phyloP scores from a whole-genome alignment of 2,888 invertebrate genomes.

The Agriopis marginaria region DNA sequence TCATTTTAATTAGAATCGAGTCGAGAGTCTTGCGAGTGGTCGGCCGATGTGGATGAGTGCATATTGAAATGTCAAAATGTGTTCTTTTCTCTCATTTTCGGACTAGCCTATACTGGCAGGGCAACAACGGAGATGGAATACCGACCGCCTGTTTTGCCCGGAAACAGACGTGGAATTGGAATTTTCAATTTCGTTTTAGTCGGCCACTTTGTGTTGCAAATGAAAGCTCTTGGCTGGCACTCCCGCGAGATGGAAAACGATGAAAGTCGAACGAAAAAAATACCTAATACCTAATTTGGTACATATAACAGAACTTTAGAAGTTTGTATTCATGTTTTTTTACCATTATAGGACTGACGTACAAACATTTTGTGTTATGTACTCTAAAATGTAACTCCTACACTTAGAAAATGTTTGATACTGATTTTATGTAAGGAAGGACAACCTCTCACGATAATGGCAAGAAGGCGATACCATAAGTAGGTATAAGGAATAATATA shows the following conservation, averaged over 20 bases:
- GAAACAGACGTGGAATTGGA: constrained; percentile 80
- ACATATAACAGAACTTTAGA: too few species aligned
- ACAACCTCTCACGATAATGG: too few species aligned
- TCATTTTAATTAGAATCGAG: constrained; percentile 37
- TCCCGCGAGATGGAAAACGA: constrained; percentile 16
- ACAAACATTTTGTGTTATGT: too few species aligned
- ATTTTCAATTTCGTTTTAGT: constrained; percentile 73
- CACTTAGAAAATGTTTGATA: too few species aligned
- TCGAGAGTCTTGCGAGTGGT: constrained; percentile 41
- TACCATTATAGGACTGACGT: too few species aligned
- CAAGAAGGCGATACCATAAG: too few species aligned
- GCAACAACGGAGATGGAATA: constrained; percentile 70
- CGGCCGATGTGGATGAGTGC: constrained; percentile 74
- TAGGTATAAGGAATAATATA: too few species aligned
- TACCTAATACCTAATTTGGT: too few species aligned
- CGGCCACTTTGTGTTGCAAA: constrained; percentile 67
- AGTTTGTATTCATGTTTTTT: too few species aligned
- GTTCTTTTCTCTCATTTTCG: constrained; percentile 85
- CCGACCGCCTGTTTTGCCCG: constrained; percentile 78
- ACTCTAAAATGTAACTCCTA: too few species aligned
- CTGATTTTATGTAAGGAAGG: too few species aligned
- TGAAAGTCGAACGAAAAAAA: constrained; percentile 1
- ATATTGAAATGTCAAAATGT: constrained; percentile 84
- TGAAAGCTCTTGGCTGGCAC: constrained; percentile 49
- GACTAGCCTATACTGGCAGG: constrained; percentile 78